Conservation (phyloP, 2,888 invertebrate genomes). For the Athalia cordata region DNA sequence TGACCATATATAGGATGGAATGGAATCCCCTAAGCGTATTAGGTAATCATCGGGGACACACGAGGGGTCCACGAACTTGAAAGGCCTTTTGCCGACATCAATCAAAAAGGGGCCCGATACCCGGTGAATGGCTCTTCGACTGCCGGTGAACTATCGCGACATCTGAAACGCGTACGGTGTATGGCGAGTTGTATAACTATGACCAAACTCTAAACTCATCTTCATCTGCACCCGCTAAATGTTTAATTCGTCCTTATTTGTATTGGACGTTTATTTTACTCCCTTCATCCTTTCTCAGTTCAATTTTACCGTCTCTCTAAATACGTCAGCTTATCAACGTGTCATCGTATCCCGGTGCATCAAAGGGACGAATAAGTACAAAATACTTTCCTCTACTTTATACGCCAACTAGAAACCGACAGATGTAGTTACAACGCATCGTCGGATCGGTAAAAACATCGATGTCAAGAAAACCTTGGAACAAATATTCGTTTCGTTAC, state of each 20-base stretch:
- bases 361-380: slow-evolving; percentile 24
- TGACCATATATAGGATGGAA: not conserved
- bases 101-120: slow-evolving; percentile 51
- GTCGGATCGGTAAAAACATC: slow-evolving; percentile 33
- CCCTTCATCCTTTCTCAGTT: not conserved
- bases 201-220: slow-evolving; percentile 15
- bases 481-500: not conserved
- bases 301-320: not conserved
- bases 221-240: slow-evolving; percentile 23
- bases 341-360: slow-evolving; percentile 26
- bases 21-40: slow-evolving; percentile 37
- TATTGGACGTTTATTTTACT: slow-evolving; percentile 4
- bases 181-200: not conserved
- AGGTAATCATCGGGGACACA: slow-evolving; percentile 43
- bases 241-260: slow-evolving; percentile 33
- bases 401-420: slow-evolving; percentile 24
- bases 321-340: slow-evolving; percentile 12
- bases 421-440: slow-evolving; percentile 13
- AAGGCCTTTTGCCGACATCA: slow-evolving; percentile 63
- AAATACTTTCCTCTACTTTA: slow-evolving; percentile 8
- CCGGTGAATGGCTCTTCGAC: slow-evolving; percentile 1
- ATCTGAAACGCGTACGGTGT: slow-evolving; percentile 3
- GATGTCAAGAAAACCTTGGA: not conserved
- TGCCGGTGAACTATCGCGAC: slow-evolving; percentile 26
- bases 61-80: slow-evolving; percentile 58